Conservation (phyloP, 2,888 invertebrate genomes). For the Pocota personata region DNA sequence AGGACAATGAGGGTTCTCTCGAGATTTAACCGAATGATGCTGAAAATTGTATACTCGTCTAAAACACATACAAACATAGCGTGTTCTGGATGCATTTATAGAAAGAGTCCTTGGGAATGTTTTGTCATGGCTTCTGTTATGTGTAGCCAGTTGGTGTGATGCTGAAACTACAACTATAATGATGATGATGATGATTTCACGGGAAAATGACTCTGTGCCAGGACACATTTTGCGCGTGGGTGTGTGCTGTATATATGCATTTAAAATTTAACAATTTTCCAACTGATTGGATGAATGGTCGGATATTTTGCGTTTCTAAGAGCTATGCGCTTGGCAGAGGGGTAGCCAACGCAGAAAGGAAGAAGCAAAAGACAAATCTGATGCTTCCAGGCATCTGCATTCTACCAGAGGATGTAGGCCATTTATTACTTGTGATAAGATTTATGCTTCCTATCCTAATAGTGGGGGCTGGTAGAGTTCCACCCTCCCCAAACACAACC, state of each 20-base stretch:
- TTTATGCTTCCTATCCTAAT: constrained; percentile 49
- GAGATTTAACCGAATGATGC: constrained; percentile 32
- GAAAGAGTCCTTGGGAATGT: constrained; percentile 37
- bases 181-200: constrained; percentile 42
- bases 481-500: background rate
- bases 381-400: constrained; percentile 44
- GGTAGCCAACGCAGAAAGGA: background rate
- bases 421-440: constrained; percentile 69
- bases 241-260: constrained; percentile 45
- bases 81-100: background rate
- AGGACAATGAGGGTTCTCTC: constrained; percentile 29
- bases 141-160: background rate
- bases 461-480: background rate
- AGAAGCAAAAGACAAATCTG: constrained; percentile 51
- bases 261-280: constrained; percentile 63
- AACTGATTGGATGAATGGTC: constrained; percentile 57
- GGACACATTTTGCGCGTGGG: constrained; percentile 14
- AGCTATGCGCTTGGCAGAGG: background rate
- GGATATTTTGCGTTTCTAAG: constrained; percentile 28
- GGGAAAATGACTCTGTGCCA: constrained; percentile 40
- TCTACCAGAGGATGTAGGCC: constrained; percentile 51
- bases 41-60: constrained; percentile 20
- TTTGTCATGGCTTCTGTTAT: constrained; percentile 26
- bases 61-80: background rate
- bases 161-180: background rate